A percentile compares a stretch with the other conserved stretches of the same genome.
These are phyloP conservation scores for Microdon myrmicae DNA, from an alignment of 2,888 invertebrate genomes.

Conservation along the genomic window DNA sequence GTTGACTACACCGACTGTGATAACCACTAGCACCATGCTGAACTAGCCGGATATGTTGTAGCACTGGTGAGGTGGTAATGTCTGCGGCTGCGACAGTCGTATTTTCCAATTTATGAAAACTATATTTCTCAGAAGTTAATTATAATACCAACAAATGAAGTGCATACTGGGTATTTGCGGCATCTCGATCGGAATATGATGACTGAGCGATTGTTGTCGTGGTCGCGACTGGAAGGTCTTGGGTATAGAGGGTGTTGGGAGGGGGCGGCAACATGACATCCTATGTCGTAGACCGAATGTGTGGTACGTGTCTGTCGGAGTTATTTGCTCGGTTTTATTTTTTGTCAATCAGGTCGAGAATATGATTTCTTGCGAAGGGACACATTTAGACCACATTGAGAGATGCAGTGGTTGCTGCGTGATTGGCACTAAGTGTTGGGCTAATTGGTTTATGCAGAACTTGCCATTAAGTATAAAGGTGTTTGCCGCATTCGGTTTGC, in stretches of 20 bases:
- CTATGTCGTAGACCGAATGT: no score
- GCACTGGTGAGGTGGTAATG: conserved; percentile 7
- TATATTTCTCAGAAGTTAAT: conserved; percentile 53
- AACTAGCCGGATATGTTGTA: conserved; percentile 26
- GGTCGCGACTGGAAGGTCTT: conserved; percentile 23
- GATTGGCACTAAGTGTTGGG: conserved; percentile 45
- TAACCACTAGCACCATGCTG: conserved; percentile 17
- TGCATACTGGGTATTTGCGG: conserved; percentile 50
- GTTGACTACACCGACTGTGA: not conserved
- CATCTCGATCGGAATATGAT: conserved; percentile 50
- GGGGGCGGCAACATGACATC: no score
- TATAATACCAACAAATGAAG: conserved; percentile 51
- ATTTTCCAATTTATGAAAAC: conserved; percentile 52
- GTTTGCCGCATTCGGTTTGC: conserved; percentile 18
- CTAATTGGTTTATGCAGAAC: conserved; percentile 45
- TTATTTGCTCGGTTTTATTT: conserved; percentile 22
- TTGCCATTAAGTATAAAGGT: conserved; percentile 31
- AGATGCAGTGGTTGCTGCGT: conserved; percentile 13
- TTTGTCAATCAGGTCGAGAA: conserved; percentile 22
- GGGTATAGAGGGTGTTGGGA: conserved; percentile 14
- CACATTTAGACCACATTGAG: conserved; percentile 37
- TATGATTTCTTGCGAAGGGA: conserved; percentile 47
- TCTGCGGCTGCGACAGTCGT: conserved; percentile 14
- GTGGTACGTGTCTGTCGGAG: conserved; percentile 40
- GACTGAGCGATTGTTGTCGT: conserved; percentile 50